Evolutionary conservation across 2,797 vertebrate genomes (phyloP).

Genomic region (Sebastes baramenuke): DNA sequence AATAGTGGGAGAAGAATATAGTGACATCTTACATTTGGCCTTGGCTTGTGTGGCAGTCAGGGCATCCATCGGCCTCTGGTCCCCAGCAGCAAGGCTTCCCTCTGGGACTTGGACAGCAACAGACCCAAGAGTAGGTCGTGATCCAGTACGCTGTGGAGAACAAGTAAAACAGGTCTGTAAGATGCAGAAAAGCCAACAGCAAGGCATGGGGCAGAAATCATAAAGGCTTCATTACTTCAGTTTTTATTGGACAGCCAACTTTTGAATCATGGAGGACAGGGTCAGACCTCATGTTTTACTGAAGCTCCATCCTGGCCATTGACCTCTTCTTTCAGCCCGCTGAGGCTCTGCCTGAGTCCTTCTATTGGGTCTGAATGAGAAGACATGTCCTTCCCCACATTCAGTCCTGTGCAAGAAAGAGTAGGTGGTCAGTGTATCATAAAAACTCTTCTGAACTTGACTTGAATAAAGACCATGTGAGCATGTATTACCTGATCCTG

Average conservation of each 20-base stretch:
- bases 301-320: slow-evolving; percentile 52
- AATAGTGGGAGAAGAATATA: neutral
- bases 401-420: slow-evolving; percentile 29
- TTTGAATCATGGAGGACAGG: neutral
- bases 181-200: neutral
- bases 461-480: neutral
- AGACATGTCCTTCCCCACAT: slow-evolving; percentile 30
- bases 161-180: neutral
- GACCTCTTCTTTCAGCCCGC: slow-evolving; percentile 68
- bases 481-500: slow-evolving; percentile 56
- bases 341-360: slow-evolving; percentile 32
- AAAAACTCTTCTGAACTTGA: neutral
- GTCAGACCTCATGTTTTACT: slow-evolving; percentile 72
- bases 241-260: neutral
- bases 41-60: slow-evolving; percentile 57
- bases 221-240: neutral
- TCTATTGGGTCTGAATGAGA: slow-evolving; percentile 47
- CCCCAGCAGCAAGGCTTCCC: slow-evolving; percentile 33
- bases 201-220: neutral
- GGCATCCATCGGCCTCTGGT: slow-evolving; percentile 44
- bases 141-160: slow-evolving; percentile 47
- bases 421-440: neutral
- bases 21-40: slow-evolving; percentile 58
- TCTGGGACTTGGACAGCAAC: slow-evolving; percentile 43
- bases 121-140: slow-evolving; percentile 23